Conservation (phyloP, 2,113 vertebrate species). For the Laticauda colubrina region DNA sequence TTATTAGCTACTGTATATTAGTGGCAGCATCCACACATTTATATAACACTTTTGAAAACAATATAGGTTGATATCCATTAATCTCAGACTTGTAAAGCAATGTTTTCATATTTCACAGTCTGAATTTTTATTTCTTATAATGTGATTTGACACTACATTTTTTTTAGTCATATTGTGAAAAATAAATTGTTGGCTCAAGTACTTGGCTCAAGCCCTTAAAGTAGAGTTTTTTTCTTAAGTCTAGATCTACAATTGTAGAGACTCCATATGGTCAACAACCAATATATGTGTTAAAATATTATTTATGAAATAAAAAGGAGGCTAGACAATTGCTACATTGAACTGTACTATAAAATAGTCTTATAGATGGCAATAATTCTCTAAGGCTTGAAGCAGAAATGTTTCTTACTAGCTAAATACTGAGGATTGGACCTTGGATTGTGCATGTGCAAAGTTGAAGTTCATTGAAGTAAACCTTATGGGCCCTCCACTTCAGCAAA, state of each 20-base stretch:
- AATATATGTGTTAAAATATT: constrained; percentile 1
- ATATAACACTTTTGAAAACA: neutral
- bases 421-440: neutral
- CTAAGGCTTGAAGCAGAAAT: neutral
- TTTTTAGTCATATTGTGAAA: neutral
- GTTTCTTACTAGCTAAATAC: neutral
- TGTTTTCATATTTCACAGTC: neutral
- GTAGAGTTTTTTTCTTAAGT: neutral
- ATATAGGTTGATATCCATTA: neutral
- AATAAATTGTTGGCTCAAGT: neutral
- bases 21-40: neutral
- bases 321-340: neutral
- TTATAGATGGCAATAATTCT: neutral
- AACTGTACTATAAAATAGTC: neutral
- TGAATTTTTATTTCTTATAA: neutral
- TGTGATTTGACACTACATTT: neutral
- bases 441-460: neutral
- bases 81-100: neutral
- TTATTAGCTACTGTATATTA: neutral
- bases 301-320: neutral
- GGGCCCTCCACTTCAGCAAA: neutral
- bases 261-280: neutral
- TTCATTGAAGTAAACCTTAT: neutral
- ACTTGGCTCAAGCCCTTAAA: neutral
- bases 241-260: neutral